Evolutionary conservation across 2,888 invertebrate genomes (phyloP).

Genomic region (Apantesis nais): DNA sequence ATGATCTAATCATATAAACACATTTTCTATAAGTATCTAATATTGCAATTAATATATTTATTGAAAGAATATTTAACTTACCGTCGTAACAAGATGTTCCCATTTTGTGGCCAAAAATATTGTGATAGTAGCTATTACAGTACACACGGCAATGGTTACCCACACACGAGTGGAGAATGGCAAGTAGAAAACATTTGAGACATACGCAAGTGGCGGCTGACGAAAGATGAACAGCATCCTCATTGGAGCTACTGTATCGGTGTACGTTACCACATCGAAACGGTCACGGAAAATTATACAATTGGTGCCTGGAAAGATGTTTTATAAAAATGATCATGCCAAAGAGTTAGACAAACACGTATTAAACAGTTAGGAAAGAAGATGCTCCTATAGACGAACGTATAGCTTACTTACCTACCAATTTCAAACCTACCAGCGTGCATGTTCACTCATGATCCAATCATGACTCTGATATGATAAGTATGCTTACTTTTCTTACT

Average conservation of each 20-base stretch:
- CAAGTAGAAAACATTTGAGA: slow-evolving; percentile 87
- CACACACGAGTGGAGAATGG: slow-evolving; percentile 87
- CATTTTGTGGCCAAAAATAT: slow-evolving; percentile 69
- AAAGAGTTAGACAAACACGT: not conserved
- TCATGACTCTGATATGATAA: too few relatives aligned
- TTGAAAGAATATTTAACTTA: slow-evolving; percentile 26
- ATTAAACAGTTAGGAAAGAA: too few relatives aligned
- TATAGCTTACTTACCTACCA: too few relatives aligned
- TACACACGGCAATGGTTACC: slow-evolving; percentile 78
- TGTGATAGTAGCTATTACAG: slow-evolving; percentile 62
- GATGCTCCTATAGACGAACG: too few relatives aligned
- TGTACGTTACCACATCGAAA: slow-evolving; percentile 71
- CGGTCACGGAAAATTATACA: slow-evolving; percentile 59
- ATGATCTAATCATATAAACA: too few relatives aligned
- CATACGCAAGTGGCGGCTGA: slow-evolving; percentile 87
- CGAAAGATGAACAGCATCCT: slow-evolving; percentile 85
- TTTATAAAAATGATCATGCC: too few relatives aligned
- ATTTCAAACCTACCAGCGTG: too few relatives aligned
- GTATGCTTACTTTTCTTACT: too few relatives aligned
- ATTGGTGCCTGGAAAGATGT: slow-evolving; percentile 58
- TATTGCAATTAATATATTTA: not conserved
- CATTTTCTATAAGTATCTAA: too few relatives aligned
- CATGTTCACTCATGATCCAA: too few relatives aligned
- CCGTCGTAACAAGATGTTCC: slow-evolving; percentile 57
- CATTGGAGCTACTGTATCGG: slow-evolving; percentile 77